Percentiles rank a stretch among this genome's conserved stretches.
Evolutionary conservation across 2,797 vertebrate genomes (phyloP).

Genomic region (Sebastes taczanowskii): DNA sequence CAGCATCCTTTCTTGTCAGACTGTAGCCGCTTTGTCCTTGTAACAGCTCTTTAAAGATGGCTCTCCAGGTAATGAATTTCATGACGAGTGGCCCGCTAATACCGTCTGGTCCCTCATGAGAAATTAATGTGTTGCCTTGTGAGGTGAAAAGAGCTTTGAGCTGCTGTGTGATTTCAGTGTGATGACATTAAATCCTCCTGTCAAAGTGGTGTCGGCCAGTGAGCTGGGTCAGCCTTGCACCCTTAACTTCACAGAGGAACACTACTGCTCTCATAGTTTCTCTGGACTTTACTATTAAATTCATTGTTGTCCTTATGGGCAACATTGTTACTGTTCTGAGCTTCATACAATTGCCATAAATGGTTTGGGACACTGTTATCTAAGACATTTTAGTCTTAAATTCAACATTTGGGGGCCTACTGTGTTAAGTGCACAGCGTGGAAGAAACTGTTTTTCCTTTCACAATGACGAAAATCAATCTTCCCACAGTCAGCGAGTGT

Average conservation of each 20-base stretch:
- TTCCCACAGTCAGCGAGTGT: not conserved
- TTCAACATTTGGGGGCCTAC: not conserved
- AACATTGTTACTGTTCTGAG: not conserved
- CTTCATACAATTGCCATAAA: not conserved
- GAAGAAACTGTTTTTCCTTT: not conserved
- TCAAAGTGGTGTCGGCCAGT: constrained; percentile 12
- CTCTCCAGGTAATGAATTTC: constrained; percentile 59
- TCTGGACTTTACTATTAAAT: not conserved
- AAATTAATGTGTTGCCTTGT: constrained; percentile 43
- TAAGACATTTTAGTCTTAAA: not conserved
- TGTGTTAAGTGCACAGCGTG: not conserved
- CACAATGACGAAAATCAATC: not conserved
- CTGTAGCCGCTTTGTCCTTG: constrained; percentile 33
- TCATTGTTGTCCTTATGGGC: not conserved
- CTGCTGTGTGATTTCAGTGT: constrained; percentile 23
- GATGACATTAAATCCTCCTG: constrained; percentile 21
- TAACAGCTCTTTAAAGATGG: constrained; percentile 46
- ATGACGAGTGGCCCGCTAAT: constrained; percentile 47
- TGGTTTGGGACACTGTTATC: not conserved
- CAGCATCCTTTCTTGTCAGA: constrained; percentile 33
- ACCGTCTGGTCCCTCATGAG: constrained; percentile 41
- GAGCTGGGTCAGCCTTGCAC: not conserved
- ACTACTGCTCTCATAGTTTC: not conserved
- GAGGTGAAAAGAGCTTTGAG: constrained; percentile 35
- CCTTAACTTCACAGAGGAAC: not conserved